Conservation (phyloP, 2,888 invertebrate genomes). For the Drosophila leonis region DNA sequence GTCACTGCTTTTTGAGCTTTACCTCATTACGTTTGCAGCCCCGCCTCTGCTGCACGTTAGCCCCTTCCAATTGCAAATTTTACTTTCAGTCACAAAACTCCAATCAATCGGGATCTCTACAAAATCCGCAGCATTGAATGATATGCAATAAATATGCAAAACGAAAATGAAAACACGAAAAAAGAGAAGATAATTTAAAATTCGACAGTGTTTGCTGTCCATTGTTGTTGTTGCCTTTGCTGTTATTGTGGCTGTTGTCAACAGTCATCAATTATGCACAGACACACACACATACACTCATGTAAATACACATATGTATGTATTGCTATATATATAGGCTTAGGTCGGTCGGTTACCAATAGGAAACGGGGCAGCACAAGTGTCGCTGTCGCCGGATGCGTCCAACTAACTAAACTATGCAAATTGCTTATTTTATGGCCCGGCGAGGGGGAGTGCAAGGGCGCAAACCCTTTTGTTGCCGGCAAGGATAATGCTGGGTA, state of each 20-base stretch:
- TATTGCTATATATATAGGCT: constrained; percentile 17
- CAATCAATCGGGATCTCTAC: constrained; percentile 36
- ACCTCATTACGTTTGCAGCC: neutral
- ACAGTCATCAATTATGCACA: constrained; percentile 69
- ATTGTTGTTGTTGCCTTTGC: constrained; percentile 18
- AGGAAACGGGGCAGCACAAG: constrained; percentile 48
- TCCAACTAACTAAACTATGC: constrained; percentile 84
- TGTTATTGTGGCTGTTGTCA: constrained; percentile 54
- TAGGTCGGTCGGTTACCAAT: constrained; percentile 28
- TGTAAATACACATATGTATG: constrained; percentile 7
- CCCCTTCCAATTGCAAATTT: neutral
- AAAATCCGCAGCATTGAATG: constrained; percentile 32
- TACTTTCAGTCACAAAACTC: constrained; percentile 22
- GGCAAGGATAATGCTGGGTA: constrained; percentile 51
- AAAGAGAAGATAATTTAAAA: constrained; percentile 57
- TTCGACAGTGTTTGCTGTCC: constrained; percentile 27
- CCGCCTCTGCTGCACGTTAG: neutral
- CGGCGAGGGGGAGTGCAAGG: constrained; percentile 9
- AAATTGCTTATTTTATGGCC: constrained; percentile 84
- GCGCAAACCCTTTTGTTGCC: constrained; percentile 50
- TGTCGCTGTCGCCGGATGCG: constrained; percentile 77
- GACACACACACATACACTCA: constrained; percentile 7
- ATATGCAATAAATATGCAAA: constrained; percentile 53
- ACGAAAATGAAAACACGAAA: constrained; percentile 21
- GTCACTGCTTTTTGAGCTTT: neutral